Evolutionary conservation across 2,888 invertebrate species (phyloP).

Genomic region (Caenorhabditis sp.): DNA sequence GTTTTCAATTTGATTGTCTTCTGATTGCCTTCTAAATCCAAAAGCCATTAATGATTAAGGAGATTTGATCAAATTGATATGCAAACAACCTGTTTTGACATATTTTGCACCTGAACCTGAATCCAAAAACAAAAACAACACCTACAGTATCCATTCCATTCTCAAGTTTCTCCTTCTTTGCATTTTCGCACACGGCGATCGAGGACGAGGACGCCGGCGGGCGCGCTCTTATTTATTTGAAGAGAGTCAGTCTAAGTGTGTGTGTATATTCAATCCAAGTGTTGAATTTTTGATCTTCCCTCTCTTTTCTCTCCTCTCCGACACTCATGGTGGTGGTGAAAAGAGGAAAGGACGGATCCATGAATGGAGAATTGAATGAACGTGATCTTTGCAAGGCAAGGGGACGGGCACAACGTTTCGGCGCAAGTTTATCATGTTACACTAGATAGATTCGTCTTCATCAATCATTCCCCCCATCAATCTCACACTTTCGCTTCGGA

Average conservation of each 20-base stretch:
- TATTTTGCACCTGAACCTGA: conserved; percentile 40
- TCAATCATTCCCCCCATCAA: conserved; percentile 34
- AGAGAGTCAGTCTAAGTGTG: too few relatives aligned
- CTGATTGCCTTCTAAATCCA: conserved; percentile 21
- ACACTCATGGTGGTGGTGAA: neutral
- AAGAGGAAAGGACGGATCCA: conserved; percentile 25
- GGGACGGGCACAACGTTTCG: too few relatives aligned
- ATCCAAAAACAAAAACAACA: too few relatives aligned
- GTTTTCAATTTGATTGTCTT: too few relatives aligned
- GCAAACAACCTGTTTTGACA: conserved; percentile 36
- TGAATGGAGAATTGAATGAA: conserved; percentile 22
- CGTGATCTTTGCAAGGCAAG: conserved; percentile 41
- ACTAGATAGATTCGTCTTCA: conserved; percentile 16
- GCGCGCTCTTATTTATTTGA: conserved; percentile 29
- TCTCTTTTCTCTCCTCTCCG: conserved; percentile 6
- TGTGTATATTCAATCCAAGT: conserved; percentile 24
- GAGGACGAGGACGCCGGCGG: neutral
- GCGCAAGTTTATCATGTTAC: conserved; percentile 57
- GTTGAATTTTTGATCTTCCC: conserved; percentile 52
- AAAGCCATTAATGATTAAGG: conserved; percentile 36
- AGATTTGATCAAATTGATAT: conserved; percentile 37
- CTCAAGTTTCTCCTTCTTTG: neutral
- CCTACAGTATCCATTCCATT: neutral
- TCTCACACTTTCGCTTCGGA: conserved; percentile 46
- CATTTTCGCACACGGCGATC: neutral